A percentile compares a stretch with the other conserved stretches of the same genome.
Conservation (phyloP, 30 jellyfish, hydroid and myxozoan genomes). For the Cassiopea andromeda region DNA sequence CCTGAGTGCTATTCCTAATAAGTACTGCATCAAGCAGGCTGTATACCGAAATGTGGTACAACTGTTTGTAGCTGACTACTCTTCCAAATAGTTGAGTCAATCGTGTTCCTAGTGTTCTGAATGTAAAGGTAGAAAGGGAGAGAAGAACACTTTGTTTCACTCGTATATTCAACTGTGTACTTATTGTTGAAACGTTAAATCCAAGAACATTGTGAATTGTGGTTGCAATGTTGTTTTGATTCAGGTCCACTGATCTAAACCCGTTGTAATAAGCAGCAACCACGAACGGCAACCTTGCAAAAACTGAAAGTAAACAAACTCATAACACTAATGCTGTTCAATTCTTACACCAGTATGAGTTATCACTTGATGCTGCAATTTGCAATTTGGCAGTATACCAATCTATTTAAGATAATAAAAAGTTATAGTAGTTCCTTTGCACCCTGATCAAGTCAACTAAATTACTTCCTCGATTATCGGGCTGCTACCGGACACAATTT, state of each 20-base stretch:
- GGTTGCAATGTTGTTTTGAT: not conserved
- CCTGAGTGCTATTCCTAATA: not conserved
- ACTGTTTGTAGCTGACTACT: constrained; percentile 10
- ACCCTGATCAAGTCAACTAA: too few relatives aligned
- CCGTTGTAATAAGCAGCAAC: constrained; percentile 27
- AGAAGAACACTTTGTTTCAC: not conserved
- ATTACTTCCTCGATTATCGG: too few relatives aligned
- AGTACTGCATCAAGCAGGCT: constrained; percentile 47
- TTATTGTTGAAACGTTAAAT: constrained; percentile 2
- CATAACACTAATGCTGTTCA: too few relatives aligned
- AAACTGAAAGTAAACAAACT: not conserved
- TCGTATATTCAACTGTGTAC: constrained; percentile 1
- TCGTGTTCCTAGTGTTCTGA: not conserved
- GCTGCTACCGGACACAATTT: too few relatives aligned
- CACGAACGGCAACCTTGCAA: constrained; percentile 24
- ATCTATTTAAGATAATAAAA: too few relatives aligned
- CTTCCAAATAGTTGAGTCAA: not conserved
- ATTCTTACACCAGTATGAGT: too few relatives aligned
- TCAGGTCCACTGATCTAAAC: not conserved
- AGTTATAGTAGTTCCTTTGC: too few relatives aligned
- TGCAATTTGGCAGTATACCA: too few relatives aligned
- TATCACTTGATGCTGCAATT: too few relatives aligned
- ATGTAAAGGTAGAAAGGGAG: not conserved
- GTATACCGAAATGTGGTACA: constrained; percentile 35
- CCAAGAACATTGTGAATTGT: constrained; percentile 10